A percentile compares a stretch with the other conserved stretches of the same genome.
These are phyloP conservation scores for Sinopyrophorus schimmeli DNA, from an alignment of 2,888 invertebrate genomes.

Conservation along the genomic window DNA sequence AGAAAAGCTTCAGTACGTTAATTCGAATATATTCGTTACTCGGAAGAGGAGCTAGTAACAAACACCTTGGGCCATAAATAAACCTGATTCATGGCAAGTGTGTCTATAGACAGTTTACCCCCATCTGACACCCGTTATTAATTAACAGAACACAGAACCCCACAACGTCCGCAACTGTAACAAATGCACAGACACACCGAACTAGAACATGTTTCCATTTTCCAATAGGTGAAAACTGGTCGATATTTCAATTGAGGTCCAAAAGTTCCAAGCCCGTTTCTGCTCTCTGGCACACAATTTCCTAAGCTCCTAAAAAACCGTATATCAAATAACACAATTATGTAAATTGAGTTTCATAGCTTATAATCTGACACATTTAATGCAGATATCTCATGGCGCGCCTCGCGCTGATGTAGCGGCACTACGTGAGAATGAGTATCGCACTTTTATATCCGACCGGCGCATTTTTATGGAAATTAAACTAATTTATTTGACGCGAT, in stretches of 20 bases:
- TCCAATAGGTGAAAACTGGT: conserved; percentile 29
- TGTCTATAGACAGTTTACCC: conserved; percentile 45
- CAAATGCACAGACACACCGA: conserved; percentile 40
- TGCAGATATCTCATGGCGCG: conserved; percentile 44
- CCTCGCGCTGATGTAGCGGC: conserved; percentile 40
- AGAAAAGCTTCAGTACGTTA: conserved; percentile 24
- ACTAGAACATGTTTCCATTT: conserved; percentile 39
- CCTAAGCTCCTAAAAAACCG: conserved; percentile 35
- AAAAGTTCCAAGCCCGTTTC: conserved; percentile 16
- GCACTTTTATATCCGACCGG: conserved; percentile 36
- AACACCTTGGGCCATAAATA: conserved; percentile 46
- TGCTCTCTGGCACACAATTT: conserved; percentile 32
- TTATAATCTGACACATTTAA: conserved; percentile 51
- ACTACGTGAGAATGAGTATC: conserved; percentile 43
- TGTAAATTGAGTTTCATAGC: conserved; percentile 48
- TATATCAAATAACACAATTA: conserved; percentile 43
- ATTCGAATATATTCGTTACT: conserved; percentile 24
- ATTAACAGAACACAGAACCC: conserved; percentile 47
- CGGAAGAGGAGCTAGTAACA: conserved; percentile 35
- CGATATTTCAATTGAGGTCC: conserved; percentile 34
- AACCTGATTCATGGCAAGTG: conserved; percentile 48
- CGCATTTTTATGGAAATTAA: conserved; percentile 48
- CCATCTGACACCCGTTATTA: conserved; percentile 48
- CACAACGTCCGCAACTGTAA: conserved; percentile 36
- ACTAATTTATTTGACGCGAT: conserved; percentile 46